Evolutionary conservation across 2,113 vertebrate genomes (phyloP).

Genomic region (Chloroceryle aenea): DNA sequence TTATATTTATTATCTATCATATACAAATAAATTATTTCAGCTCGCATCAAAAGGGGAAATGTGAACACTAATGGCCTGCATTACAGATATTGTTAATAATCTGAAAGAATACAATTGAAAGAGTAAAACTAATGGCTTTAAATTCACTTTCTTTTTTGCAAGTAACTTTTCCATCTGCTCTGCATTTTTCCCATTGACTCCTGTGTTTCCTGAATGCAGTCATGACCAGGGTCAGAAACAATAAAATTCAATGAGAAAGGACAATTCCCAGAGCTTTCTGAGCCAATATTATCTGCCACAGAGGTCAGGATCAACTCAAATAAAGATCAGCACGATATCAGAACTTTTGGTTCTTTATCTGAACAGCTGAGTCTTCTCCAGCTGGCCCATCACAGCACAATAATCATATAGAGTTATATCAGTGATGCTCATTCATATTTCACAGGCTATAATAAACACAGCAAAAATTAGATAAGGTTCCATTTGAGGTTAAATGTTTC

Average conservation of each 20-base stretch:
- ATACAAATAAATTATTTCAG: not conserved
- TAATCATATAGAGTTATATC: not conserved
- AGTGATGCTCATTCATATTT: slow-evolving; percentile 42
- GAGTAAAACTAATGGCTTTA: fast-evolving
- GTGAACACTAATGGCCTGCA: not conserved
- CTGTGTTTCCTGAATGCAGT: not conserved
- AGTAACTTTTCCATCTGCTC: not conserved
- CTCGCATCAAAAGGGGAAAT: not conserved
- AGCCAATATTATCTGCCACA: not conserved
- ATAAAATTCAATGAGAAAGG: not conserved
- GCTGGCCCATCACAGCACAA: not conserved
- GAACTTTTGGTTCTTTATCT: not conserved
- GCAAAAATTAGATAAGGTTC: slow-evolving; percentile 63
- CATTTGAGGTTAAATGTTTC: slow-evolving; percentile 67
- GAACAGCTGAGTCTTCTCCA: not conserved
- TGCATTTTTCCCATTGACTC: not conserved
- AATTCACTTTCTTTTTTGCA: not conserved
- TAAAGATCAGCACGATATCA: not conserved
- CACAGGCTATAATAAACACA: slow-evolving; percentile 60
- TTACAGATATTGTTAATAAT: not conserved
- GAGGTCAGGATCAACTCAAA: not conserved
- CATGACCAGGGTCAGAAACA: not conserved
- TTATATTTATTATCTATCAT: not conserved
- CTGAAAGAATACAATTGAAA: not conserved
- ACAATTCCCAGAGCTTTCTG: not conserved